These are phyloP conservation scores for Symphodus melops DNA, from an alignment of 2,113 vertebrate species.

Conservation along the genomic window DNA sequence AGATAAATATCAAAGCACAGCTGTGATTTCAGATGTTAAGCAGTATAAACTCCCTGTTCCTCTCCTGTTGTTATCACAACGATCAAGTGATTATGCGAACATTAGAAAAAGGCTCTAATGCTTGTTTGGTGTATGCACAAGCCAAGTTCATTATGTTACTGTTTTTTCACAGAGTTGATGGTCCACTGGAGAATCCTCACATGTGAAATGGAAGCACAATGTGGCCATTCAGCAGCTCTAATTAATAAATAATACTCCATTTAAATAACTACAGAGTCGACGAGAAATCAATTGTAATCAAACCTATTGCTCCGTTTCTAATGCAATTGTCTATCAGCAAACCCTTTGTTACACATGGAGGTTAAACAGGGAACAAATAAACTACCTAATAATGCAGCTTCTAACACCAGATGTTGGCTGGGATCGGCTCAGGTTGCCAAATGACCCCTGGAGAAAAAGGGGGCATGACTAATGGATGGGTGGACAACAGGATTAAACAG, in stretches of 20 bases:
- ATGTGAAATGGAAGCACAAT: slow-evolving; percentile 22
- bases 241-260: slow-evolving; percentile 51
- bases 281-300: slow-evolving; percentile 25
- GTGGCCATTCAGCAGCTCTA: slow-evolving; percentile 27
- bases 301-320: slow-evolving; percentile 35
- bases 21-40: slow-evolving; percentile 19
- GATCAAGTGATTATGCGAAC: slow-evolving; percentile 44
- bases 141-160: slow-evolving; percentile 33
- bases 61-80: slow-evolving; percentile 27
- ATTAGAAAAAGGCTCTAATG: slow-evolving; percentile 53
- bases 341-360: slow-evolving; percentile 19
- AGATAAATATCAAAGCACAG: slow-evolving; percentile 7
- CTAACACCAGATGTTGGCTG: background rate
- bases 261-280: slow-evolving; percentile 25
- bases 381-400: background rate
- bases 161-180: slow-evolving; percentile 5
- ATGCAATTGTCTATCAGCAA: slow-evolving; percentile 20
- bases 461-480: background rate
- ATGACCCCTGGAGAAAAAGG: background rate
- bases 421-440: background rate
- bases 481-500: too few relatives aligned
- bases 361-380: background rate
- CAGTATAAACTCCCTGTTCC: slow-evolving; percentile 15
- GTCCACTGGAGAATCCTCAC: slow-evolving; percentile 9
- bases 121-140: slow-evolving; percentile 23